Base-by-base conservation (phyloP, 2,888 invertebrate species). In the Pediacus dermestoides region DNA sequence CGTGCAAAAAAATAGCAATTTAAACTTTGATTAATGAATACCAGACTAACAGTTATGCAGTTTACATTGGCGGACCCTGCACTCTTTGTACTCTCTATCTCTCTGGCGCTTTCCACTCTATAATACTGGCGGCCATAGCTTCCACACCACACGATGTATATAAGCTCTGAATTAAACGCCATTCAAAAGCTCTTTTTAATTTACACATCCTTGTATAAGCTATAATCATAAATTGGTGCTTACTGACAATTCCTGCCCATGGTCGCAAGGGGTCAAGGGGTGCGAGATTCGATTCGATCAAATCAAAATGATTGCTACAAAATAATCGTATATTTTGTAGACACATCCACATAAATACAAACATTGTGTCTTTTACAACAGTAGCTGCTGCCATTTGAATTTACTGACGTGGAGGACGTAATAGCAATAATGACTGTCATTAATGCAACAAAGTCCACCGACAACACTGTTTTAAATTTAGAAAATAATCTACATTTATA, bases 11-110 rank as follows among this genome's bases (percentile, higher is more conserved):
- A 59, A 57, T 48, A 37, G 53, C 57, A 59, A 59, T 59, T 58
- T 58, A 58, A 59, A 58, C 50, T 59, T 59, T 58, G 59, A 59
- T 59, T 59, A 59, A 59, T 58, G 58, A 56, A 56, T 53, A 52
- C 53, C 54, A 56, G 57, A 55, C 55, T 52, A 45, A 53, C 55
- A 51, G 56, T 53, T 56, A 52, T 53, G 57, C 57, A 56, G 48
- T 52, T 50, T 50, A 44, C 48, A 51, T 41, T 51, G 47, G 46
- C 44, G 46, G 46, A 47, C 47, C 47, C 28, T 42, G 42, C 44
- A 41, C 27, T 40, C 25, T 30, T 34, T 23, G 8, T 39, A 31
- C 42, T 32, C 30, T 16, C 30, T 16, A 13, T 15, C 30, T 9
- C 12, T 23, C 14, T 13, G 30, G 46, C 23, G 10, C 23, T 23